Evolutionary conservation across 2,113 vertebrate species (phyloP), one percentile per base, ranked within the genome.

Genomic region (Eupsittula cactorum): DNA sequence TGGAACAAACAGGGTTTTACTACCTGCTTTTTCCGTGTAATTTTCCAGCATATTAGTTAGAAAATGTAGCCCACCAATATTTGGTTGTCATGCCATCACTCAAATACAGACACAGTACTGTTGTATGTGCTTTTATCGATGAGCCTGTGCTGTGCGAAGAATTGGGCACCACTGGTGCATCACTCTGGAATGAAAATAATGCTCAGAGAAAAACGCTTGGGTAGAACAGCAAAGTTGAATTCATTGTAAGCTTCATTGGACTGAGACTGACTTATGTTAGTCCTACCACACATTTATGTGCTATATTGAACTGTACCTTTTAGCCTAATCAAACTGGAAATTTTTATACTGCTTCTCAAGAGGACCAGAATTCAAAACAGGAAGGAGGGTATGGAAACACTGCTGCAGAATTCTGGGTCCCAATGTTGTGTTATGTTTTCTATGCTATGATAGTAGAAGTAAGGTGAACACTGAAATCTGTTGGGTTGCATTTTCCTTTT

Each of bases 11-110:
- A 76, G 31, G 29, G 42, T 67, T 75, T 63, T 55, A 20, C 16
- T 31, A 11, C 6, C 2, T 62, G 1, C 7, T 64, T 80, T 94
- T 95, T 60, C 62, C 94, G 53, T 84, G 74, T 63, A 90, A 93
- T 83, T 78, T 82, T 83, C 59, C 47, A 91, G 35, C 39, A 80
- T 24, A 59, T 33, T 47, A n/a, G 29, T 35, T 59, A 84, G 86
- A 89, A 97, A 97, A 92, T 13, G 11, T 77, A 95, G 85, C 33
- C 23, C 49, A 82, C 59, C 62, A 76, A 75, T 77, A 84, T 31
- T 70, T 86, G 55, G 9, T 53, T 47, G 46, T 15, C 28, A 41
- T 59, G 13, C 5, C 20, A 16, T 17, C 16, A 21, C 33, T 23
- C 23, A 59, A 16, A 7, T 16, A 46, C 1, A 17, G 60, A 20